Base-by-base conservation (phyloP, 2,888 invertebrate genomes). In the Lysandra coridon region DNA sequence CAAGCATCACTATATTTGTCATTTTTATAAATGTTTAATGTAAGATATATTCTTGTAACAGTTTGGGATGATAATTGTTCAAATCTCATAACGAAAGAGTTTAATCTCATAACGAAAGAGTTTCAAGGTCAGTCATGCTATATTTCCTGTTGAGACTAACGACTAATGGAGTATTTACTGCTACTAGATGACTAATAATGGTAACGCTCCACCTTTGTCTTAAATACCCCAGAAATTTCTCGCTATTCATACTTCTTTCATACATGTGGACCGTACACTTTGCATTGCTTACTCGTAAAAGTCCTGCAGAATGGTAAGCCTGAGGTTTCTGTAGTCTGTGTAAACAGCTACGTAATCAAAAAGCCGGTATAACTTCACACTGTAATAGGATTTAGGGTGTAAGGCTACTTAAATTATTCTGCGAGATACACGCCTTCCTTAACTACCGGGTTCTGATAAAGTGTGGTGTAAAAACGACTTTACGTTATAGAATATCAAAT, bases 21-120 rank as follows among this genome's bases (percentile, higher is more conserved):
- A 76, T 17, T 76, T 57, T 75, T 49, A 53, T 33, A 33, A 53
- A 53, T 76, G 7, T 74, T n/a, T 74, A 44, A 44, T 44, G 44
- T 74, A 74, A 74, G 74, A 40, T 76, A 53, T 76, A 75, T 75
- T 75, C 23, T 75, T 49, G 75, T 75, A 75, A 75, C 30, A 49
- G 75, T 49, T 69, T 37, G 17, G 30, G 33, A 44, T 44, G n/a
- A 74, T 30, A 12, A 74, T 74, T 73, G n/a, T 57, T 57, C 53
- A 53, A 53, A 53, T 14, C 14, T 53, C 53, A 53, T 53, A 12
- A 57, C 4, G 57, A 4, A 17, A 57, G 57, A 57, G 57, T 57
- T 57, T 17, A 53, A 53, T 53, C 14, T 53, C 53, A 53, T 53
- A 12, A 57, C 4, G 57, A 4, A 17, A 57, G 57, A 57, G 57